phyloP scores from a whole-genome alignment of 2,888 invertebrate genomes.

The Acheta domesticus region DNA sequence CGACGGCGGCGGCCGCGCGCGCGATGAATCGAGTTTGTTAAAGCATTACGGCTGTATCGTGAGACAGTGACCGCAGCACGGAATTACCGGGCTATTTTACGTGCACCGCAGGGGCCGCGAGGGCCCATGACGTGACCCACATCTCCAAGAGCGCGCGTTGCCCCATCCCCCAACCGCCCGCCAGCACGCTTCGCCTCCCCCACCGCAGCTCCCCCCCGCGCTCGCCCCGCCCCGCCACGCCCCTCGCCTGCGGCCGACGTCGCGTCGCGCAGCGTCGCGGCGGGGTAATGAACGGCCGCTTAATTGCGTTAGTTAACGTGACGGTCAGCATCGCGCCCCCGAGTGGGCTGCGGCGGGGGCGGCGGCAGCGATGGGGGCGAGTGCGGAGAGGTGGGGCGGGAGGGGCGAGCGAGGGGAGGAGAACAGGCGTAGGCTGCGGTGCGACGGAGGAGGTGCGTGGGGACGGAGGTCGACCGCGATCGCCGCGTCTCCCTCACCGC shows the following conservation, averaged over 20 bases:
- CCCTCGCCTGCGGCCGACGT: background rate
- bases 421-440: background rate
- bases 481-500: background rate
- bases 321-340: background rate
- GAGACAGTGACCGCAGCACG: no score
- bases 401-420: background rate
- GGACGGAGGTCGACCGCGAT: background rate
- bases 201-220: background rate
- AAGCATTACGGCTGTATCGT: no score
- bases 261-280: background rate
- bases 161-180: background rate
- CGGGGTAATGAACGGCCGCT: background rate
- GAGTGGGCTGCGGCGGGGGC: background rate
- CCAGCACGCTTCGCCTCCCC: background rate
- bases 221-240: background rate
- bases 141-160: no score
- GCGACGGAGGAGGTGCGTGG: background rate
- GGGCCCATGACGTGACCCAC: no score
- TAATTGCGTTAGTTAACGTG: conserved; percentile 18
- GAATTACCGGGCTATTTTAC: no score
- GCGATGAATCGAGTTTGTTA: no score
- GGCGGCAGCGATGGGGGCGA: background rate
- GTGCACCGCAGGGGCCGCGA: no score
- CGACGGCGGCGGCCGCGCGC: no score
- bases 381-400: background rate